These are phyloP conservation scores for Turritopsis rubra DNA, from an alignment of 30 jellyfish, hydroid and myxozoan species.

Conservation along the genomic window DNA sequence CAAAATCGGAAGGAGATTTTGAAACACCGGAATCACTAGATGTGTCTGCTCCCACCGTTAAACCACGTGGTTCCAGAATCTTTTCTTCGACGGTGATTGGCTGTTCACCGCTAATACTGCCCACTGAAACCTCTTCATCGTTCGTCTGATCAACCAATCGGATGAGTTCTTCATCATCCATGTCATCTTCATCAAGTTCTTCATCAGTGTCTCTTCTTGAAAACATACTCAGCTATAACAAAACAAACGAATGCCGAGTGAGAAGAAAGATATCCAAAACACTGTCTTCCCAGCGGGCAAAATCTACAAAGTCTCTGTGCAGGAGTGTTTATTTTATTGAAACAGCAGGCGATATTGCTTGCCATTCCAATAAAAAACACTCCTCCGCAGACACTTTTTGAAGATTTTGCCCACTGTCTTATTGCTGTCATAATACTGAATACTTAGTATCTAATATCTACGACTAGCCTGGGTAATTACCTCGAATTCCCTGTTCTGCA, in stretches of 20 bases:
- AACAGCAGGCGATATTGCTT: too few species aligned
- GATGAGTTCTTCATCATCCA: slow-evolving; percentile 83
- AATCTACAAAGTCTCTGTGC: too few species aligned
- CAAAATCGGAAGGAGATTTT: not conserved
- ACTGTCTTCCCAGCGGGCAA: too few species aligned
- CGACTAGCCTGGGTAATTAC: slow-evolving; percentile 24
- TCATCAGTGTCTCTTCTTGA: slow-evolving; percentile 89
- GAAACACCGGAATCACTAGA: slow-evolving; percentile 22
- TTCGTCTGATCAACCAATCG: slow-evolving; percentile 65
- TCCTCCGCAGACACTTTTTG: too few species aligned
- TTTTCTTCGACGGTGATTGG: slow-evolving; percentile 72
- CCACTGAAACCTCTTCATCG: slow-evolving; percentile 41
- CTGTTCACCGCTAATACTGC: slow-evolving; percentile 31
- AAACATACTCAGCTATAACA: slow-evolving; percentile 69
- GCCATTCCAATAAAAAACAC: too few species aligned
- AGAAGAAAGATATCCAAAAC: not conserved
- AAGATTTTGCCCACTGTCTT: too few species aligned
- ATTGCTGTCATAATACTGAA: too few species aligned
- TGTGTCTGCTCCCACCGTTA: slow-evolving; percentile 47
- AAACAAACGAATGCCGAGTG: not conserved
- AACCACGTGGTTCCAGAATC: slow-evolving; percentile 34
- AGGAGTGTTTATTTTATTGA: too few species aligned
- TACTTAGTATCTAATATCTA: not conserved
- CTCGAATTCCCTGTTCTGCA: slow-evolving; percentile 79
- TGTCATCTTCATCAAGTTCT: slow-evolving; percentile 83